These are phyloP conservation scores for Mixornis gularis DNA, from an alignment of 2,113 vertebrate species.

Conservation along the genomic window DNA sequence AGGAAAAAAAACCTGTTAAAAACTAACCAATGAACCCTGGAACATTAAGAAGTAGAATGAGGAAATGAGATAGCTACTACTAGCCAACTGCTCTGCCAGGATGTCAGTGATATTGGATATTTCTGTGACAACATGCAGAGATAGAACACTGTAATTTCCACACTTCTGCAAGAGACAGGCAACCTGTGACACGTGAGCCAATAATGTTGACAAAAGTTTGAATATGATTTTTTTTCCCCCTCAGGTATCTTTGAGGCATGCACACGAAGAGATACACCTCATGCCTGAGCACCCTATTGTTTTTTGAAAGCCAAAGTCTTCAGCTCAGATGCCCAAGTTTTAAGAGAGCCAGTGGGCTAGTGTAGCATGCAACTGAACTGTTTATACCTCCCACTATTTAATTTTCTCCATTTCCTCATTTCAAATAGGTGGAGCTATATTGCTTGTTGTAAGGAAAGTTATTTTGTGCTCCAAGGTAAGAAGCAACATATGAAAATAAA, in stretches of 20 bases:
- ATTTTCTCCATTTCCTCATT: not conserved
- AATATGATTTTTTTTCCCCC: fast-evolving
- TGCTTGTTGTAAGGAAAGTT: not conserved
- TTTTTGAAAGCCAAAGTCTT: not conserved
- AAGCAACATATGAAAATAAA: not conserved
- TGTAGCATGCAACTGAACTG: not conserved
- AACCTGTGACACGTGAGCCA: fast-evolving
- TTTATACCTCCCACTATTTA: not conserved
- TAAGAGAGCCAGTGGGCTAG: not conserved
- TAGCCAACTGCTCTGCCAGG: not conserved
- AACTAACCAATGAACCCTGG: not conserved
- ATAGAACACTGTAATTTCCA: not conserved
- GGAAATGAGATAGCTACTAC: not conserved
- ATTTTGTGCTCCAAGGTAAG: not conserved
- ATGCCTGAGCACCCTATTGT: not conserved
- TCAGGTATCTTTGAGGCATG: not conserved
- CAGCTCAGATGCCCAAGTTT: not conserved
- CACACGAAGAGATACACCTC: not conserved
- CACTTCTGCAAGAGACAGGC: not conserved
- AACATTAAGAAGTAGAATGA: not conserved
- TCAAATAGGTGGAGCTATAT: not conserved
- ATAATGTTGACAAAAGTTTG: not conserved
- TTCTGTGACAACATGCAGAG: not conserved
- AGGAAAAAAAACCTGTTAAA: not conserved
- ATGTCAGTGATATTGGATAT: not conserved